phyloP scores from a whole-genome alignment of 2,113 vertebrate species.

The Ophiodon elongatus region DNA sequence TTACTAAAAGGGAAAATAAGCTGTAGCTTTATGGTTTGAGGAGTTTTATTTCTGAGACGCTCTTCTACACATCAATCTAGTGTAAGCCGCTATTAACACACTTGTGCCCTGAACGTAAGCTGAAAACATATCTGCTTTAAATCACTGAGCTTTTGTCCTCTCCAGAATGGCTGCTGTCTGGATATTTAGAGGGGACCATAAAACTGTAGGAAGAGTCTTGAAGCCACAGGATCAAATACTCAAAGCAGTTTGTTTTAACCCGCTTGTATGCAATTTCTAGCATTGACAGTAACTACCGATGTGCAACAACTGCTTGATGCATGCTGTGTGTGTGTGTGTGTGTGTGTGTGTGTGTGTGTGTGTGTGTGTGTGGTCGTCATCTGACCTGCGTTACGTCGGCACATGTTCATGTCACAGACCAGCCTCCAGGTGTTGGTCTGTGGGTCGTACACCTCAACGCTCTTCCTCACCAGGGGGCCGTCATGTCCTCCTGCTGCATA shows the following conservation, averaged over 20 bases:
- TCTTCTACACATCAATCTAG: background rate
- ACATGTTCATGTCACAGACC: slow-evolving; percentile 99
- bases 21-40: background rate
- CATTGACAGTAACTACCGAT: background rate
- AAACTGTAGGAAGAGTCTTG: background rate
- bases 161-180: background rate
- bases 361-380: background rate
- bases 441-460: slow-evolving; percentile 94
- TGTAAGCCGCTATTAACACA: background rate
- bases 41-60: background rate
- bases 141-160: background rate
- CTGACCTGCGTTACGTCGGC: slow-evolving; percentile 95
- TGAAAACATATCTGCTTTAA: background rate
- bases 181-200: background rate
- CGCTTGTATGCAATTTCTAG: background rate
- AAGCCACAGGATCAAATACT: background rate
- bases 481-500: slow-evolving; percentile 95
- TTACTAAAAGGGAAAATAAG: background rate
- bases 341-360: no score
- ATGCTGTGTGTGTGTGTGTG: background rate
- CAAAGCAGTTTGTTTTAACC: background rate
- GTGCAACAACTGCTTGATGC: background rate
- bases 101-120: background rate
- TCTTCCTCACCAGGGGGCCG: slow-evolving; percentile 96
- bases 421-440: slow-evolving; percentile 92